These are phyloP conservation scores for Amblyjoppa fuscipennis DNA, from an alignment of 2,888 invertebrate species.

Conservation along the genomic window DNA sequence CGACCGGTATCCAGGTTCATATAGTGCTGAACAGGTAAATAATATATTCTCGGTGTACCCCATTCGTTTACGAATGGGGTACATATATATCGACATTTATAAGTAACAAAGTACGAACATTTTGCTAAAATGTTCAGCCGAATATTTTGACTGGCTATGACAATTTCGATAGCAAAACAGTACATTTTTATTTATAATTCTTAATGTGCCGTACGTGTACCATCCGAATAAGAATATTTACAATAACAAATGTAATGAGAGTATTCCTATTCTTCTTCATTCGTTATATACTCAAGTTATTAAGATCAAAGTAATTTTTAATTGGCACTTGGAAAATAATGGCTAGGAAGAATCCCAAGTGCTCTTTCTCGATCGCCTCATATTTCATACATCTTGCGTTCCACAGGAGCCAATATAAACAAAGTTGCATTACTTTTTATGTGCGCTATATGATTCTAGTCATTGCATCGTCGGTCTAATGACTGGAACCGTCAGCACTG, in stretches of 20 bases:
- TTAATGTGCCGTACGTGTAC: no score
- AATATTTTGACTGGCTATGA: no score
- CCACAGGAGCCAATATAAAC: constrained; percentile 20
- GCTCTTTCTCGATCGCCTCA: neutral
- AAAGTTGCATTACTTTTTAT: constrained; percentile 50
- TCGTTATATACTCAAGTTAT: neutral
- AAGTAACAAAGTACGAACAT: no score
- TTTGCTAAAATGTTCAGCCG: no score
- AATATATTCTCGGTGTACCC: no score
- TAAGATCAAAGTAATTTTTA: neutral
- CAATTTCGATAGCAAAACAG: no score
- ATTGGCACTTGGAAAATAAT: neutral
- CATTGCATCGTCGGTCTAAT: constrained; percentile 61
- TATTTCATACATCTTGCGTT: neutral
- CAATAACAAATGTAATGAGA: no score
- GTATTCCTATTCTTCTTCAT: neutral
- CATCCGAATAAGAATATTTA: no score
- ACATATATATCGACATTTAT: no score
- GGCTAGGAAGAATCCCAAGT: neutral
- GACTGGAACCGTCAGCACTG: constrained; percentile 53
- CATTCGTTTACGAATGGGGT: neutral
- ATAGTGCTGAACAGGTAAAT: neutral
- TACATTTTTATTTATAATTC: no score
- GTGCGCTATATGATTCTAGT: constrained; percentile 25
- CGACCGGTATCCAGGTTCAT: no score